Base-by-base conservation (phyloP, 2,797 vertebrate genomes). In the Neomorphus geoffroyi region DNA sequence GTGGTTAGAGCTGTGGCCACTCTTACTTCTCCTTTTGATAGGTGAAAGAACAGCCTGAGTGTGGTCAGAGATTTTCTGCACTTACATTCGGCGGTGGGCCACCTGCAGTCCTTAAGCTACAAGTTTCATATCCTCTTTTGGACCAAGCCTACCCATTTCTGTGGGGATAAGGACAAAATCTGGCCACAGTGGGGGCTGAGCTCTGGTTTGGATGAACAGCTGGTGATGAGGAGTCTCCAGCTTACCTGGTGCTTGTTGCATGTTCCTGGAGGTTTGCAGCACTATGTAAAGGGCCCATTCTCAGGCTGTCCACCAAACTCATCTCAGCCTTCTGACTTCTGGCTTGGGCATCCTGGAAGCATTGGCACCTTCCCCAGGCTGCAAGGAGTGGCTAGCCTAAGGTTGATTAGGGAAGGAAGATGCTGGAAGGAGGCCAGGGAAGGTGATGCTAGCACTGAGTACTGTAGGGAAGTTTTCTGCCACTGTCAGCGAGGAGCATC, bases 11-110 rank as follows among this genome's bases (percentile, higher is more conserved):
- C 53, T 64, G 69, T 30, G 73, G 60, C 37, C 32, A 80, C 84
- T 94, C 75, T 88, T 83, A 83, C 88, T 90, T 94, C 78, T 90
- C 30, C 39, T 94, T 83, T 85, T 74, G 64, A 80, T 82, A 70
- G 56, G 64, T 91, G 69, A 96, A 95, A 96, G 79, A 51, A 82
- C 4, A 1, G 26, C 21, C 18, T 2, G 3, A 60, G 33, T 87
- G 81, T 0, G 18, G 60, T 82, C 56, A 56, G 64, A 77, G 33
- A 35, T 85, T 89, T 89, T 32, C 35, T 82, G 57, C 22, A 48
- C 15, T 24, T 51, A 43, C 7, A 2, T 58, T 88, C 32, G 35
- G 62, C 41, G 39, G 7, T 2, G 2, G 53, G 18, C 35, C 78
- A 87, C 33, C 53, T 94, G 87, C 72, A 80, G 18, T 28, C 32